These are phyloP conservation scores for Bacillus rossius DNA, from an alignment of 1,140 invertebrate genomes.

Conservation along the genomic window DNA sequence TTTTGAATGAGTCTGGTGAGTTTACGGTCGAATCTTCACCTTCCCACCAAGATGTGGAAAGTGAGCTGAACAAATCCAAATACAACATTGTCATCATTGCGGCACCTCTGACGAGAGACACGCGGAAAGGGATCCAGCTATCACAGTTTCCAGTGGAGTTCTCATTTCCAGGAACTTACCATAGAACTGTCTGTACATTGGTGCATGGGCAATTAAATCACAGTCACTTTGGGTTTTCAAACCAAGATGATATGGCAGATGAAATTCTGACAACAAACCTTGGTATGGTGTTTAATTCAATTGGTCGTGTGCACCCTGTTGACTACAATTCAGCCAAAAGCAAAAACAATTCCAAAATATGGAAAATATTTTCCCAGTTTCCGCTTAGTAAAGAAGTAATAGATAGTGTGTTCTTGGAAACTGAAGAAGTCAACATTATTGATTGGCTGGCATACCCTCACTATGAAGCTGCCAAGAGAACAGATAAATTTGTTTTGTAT, in stretches of 20 bases:
- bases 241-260: constrained; percentile 30
- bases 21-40: not conserved
- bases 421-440: constrained; percentile 36
- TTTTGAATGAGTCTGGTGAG: constrained; percentile 6
- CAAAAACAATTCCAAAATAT: constrained; percentile 36
- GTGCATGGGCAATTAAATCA: constrained; percentile 47
- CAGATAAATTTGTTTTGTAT: constrained; percentile 50
- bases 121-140: constrained; percentile 35
- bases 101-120: constrained; percentile 46
- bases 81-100: constrained; percentile 60
- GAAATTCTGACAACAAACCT: constrained; percentile 48
- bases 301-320: constrained; percentile 42
- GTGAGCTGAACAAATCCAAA: not conserved
- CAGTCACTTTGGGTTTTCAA: constrained; percentile 42
- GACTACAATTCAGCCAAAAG: constrained; percentile 22
- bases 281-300: constrained; percentile 38
- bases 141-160: constrained; percentile 31
- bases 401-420: constrained; percentile 45
- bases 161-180: constrained; percentile 42
- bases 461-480: constrained; percentile 41
- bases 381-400: constrained; percentile 43
- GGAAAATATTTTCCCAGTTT: constrained; percentile 54
- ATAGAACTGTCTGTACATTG: constrained; percentile 53
- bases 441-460: constrained; percentile 61
- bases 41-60: not conserved